Evolutionary conservation across 2,113 vertebrate genomes (phyloP), one percentile per base, ranked within the genome.

Genomic region (Amblyopsis rosae): DNA sequence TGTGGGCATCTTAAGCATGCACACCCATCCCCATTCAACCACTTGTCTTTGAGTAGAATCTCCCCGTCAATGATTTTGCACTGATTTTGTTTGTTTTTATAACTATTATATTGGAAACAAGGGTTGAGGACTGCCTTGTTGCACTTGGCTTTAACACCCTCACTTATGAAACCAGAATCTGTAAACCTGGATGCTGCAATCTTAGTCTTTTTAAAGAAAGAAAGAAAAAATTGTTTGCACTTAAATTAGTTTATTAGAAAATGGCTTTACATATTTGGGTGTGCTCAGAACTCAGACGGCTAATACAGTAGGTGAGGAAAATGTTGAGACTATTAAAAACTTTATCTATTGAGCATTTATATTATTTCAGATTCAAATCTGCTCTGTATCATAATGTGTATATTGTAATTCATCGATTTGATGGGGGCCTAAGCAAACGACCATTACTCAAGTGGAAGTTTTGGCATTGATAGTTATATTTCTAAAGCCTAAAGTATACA

Each of bases 301-400:
- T 93, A 88, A 91, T 90, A 92, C 82, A 82, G 69, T 88, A 89
- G 91, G 85, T 89, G 89, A 91, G 90, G 81, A 92, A 86, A 90
- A 92, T 87, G 50, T 91, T 75, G 80, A 87, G 88, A 85, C 61
- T 75, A 84, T 91, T 66, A 90, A 90, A 90, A 90, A 89, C 93
- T 93, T 94, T 94, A 95, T 94, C 93, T 94, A 94, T 95, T 93
- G 93, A 94, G 92, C 94, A 90, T 95, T 95, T 95, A 95, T 96
- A 96, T 94, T 92, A 91, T 94, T 95, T 94, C 90, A 93, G 91
- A 90, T 92, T 88, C 87, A 92, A 89, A 80, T 94, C 81, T 71
- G 84, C 91, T 94, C 90, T 96, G 95, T 95, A 94, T 92, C 83
- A 92, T 94, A 93, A 90, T 91, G 95, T 93, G 91, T 94, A 92